Base-by-base conservation (phyloP, 1,140 invertebrate species). In the Sipha flava region DNA sequence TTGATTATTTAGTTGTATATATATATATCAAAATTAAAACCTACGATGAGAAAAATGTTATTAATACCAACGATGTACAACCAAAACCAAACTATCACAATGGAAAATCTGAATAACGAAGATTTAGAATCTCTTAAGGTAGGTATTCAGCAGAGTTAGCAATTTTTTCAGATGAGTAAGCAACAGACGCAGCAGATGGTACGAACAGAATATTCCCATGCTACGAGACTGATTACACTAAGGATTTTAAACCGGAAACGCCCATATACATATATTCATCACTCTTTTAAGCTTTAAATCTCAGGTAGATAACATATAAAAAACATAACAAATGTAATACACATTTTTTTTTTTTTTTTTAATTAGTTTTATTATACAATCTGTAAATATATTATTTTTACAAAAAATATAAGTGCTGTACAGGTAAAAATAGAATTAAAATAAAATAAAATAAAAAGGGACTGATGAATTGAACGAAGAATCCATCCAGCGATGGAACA, bases 41-140 rank as follows among this genome's bases (percentile, higher is more conserved):
- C n/a, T n/a, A n/a, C n/a, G n/a, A n/a, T n/a, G n/a, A n/a, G n/a
- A n/a, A n/a, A n/a, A n/a, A n/a, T n/a, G n/a, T n/a, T n/a, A n/a
- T n/a, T n/a, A n/a, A n/a, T n/a, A n/a, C n/a, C n/a, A n/a, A n/a
- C n/a, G n/a, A n/a, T n/a, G n/a, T n/a, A 31, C 57, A 3, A 59
- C n/a, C 40, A 6, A 40, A 37, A 66, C n/a, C 10, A 5, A 66
- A 23, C 62, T 66, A 9, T 14, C 34, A 40, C 31, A 49, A 49
- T 34, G 29, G 47, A 16, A 52, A 73, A 52, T 73, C 29, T 73
- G 47, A 37, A 52, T 73, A 54, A n/a, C 47, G 3, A 10, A 23
- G 62, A 66, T 66, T 66, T 66, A 40, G 70, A 34, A 73, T 21
- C 31, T 18, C 45, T 31, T 47, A n/a, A 73, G 70, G 47, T 73